A percentile compares a stretch with the other conserved stretches of the same genome.
Conservation (phyloP, 2,113 vertebrate species). For the Tetraodon nigroviridis region DNA sequence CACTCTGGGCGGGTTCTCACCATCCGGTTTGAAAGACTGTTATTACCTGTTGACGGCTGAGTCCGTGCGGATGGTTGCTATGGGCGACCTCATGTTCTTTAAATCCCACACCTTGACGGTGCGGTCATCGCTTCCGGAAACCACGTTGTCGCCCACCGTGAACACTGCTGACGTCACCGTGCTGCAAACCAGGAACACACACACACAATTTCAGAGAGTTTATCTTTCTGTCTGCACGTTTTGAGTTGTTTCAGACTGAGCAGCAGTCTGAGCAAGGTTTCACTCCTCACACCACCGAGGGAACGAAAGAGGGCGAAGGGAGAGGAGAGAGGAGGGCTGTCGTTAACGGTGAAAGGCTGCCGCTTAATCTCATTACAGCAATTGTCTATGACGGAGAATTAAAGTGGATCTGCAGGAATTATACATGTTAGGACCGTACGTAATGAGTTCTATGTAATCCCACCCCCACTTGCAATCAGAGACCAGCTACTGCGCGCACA, state of each 20-base stretch:
- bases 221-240: not conserved
- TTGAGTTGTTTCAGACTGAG: not conserved
- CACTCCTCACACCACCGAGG: constrained; percentile 4
- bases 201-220: not conserved
- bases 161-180: constrained; percentile 98
- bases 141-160: constrained; percentile 96
- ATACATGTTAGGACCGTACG: constrained; percentile 66
- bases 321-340: constrained; percentile 17
- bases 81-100: constrained; percentile 98
- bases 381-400: constrained; percentile 76
- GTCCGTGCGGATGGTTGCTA: constrained; percentile 97
- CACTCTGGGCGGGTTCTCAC: constrained; percentile 21
- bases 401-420: constrained; percentile 74
- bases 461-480: constrained; percentile 59
- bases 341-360: constrained; percentile 45
- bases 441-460: constrained; percentile 73
- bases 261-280: not conserved
- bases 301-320: constrained; percentile 22
- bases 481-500: constrained; percentile 34
- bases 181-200: constrained; percentile 66
- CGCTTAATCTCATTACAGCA: constrained; percentile 74
- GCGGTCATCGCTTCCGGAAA: constrained; percentile 96
- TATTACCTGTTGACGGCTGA: constrained; percentile 94
- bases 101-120: constrained; percentile 99
- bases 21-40: constrained; percentile 60